These are phyloP conservation scores for Digitonthophagus gazella DNA, from an alignment of 2,888 invertebrate genomes.

Conservation along the genomic window DNA sequence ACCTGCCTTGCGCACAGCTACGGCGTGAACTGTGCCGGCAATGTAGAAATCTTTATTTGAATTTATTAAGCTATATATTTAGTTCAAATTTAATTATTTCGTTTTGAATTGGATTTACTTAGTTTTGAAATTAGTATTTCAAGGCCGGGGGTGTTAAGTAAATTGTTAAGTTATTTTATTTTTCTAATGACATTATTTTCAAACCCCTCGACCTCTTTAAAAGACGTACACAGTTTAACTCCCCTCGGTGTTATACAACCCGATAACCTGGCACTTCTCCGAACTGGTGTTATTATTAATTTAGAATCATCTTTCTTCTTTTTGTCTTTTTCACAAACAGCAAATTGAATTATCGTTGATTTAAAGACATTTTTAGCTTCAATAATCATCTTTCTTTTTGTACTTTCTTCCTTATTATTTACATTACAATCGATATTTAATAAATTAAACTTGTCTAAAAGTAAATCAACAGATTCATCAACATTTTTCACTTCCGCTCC, in stretches of 20 bases:
- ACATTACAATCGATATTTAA: conserved; percentile 52
- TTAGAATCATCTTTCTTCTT: conserved; percentile 33
- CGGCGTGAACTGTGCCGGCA: too few relatives aligned
- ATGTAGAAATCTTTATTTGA: too few relatives aligned
- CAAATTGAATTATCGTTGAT: conserved; percentile 59
- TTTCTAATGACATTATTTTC: too few relatives aligned
- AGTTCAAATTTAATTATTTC: too few relatives aligned
- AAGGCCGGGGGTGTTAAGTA: too few relatives aligned
- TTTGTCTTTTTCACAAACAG: conserved; percentile 50
- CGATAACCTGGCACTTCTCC: conserved; percentile 48
- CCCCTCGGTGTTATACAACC: conserved; percentile 20
- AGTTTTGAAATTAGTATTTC: too few relatives aligned
- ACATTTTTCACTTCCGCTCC: conserved; percentile 58
- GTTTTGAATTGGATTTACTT: too few relatives aligned
- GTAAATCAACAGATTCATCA: conserved; percentile 56
- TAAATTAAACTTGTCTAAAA: conserved; percentile 60
- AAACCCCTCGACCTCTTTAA: conserved; percentile 30
- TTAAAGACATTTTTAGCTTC: conserved; percentile 61
- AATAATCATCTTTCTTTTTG: conserved; percentile 41
- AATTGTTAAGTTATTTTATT: too few relatives aligned
- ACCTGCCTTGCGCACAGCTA: too few relatives aligned
- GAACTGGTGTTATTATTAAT: conserved; percentile 51
- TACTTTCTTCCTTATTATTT: conserved; percentile 34
- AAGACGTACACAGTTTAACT: conserved; percentile 27
- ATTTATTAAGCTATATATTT: too few relatives aligned